A percentile compares a stretch with the other conserved stretches of the same genome.
Evolutionary conservation across 2,888 invertebrate species (phyloP).

Genomic region (Ommatoiulus sabulosus): DNA sequence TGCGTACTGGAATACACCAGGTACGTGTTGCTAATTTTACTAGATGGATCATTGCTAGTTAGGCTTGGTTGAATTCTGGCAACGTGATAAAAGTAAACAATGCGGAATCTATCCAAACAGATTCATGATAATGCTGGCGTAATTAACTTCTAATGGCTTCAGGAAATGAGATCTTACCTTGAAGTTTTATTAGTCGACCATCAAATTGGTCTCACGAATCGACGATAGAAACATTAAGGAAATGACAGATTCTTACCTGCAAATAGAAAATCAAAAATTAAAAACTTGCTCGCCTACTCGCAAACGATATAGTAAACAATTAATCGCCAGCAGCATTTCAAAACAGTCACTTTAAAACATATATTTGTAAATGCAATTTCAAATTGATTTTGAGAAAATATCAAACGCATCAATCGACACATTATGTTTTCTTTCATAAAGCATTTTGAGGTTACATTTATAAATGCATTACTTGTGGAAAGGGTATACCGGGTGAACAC

Average conservation of each 20-base stretch:
- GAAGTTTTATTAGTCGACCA: neutral
- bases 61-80: neutral
- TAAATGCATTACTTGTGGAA: no score
- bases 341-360: no score
- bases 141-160: neutral
- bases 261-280: neutral
- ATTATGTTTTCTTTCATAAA: no score
- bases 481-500: no score
- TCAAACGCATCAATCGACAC: no score
- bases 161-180: constrained; percentile 20
- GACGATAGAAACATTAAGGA: neutral
- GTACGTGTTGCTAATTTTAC: neutral
- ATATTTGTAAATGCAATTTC: no score
- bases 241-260: neutral
- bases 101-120: neutral
- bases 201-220: neutral
- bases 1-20: neutral
- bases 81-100: neutral
- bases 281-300: no score
- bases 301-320: no score
- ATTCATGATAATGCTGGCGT: neutral
- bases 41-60: neutral
- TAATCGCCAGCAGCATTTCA: no score
- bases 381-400: no score
- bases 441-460: no score